Evolutionary conservation across 2,888 invertebrate species (phyloP).

Genomic region (Drosophila silvestris): DNA sequence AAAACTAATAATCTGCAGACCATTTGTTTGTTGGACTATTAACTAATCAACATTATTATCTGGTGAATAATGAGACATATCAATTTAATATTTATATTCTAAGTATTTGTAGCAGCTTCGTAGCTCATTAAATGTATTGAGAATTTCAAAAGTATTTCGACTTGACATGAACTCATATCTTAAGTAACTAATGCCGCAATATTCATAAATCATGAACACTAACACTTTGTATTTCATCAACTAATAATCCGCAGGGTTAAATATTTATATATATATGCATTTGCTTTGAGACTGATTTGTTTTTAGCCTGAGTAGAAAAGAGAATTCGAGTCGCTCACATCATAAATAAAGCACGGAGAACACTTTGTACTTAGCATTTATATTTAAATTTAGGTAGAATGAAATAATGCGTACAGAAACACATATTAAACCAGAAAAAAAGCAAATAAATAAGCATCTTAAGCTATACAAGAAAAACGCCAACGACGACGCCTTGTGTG

Average conservation of each 20-base stretch:
- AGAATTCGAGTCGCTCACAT: slow-evolving; percentile 48
- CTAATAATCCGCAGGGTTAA: slow-evolving; percentile 50
- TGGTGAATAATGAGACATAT: background rate
- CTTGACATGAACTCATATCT: slow-evolving; percentile 47
- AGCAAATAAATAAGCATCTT: slow-evolving; percentile 78
- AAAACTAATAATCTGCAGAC: slow-evolving; percentile 5
- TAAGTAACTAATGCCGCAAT: slow-evolving; percentile 46
- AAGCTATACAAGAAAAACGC: slow-evolving; percentile 50
- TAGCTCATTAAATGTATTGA: slow-evolving; percentile 23
- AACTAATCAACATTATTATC: background rate
- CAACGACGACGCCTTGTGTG: slow-evolving; percentile 28
- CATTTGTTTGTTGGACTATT: background rate
- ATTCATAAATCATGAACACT: slow-evolving; percentile 64
- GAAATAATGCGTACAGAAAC: slow-evolving; percentile 65
- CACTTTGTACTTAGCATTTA: slow-evolving; percentile 58
- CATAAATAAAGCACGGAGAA: slow-evolving; percentile 66
- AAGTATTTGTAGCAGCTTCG: slow-evolving; percentile 5
- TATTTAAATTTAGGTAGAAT: slow-evolving; percentile 53
- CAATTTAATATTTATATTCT: background rate
- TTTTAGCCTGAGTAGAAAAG: slow-evolving; percentile 10
- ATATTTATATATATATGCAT: slow-evolving; percentile 13
- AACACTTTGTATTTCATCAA: slow-evolving; percentile 59
- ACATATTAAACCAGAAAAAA: slow-evolving; percentile 46
- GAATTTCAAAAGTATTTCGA: slow-evolving; percentile 37
- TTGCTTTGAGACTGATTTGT: slow-evolving; percentile 3